Evolutionary conservation across 2,888 invertebrate genomes (phyloP).

Genomic region (Morpho helenor): DNA sequence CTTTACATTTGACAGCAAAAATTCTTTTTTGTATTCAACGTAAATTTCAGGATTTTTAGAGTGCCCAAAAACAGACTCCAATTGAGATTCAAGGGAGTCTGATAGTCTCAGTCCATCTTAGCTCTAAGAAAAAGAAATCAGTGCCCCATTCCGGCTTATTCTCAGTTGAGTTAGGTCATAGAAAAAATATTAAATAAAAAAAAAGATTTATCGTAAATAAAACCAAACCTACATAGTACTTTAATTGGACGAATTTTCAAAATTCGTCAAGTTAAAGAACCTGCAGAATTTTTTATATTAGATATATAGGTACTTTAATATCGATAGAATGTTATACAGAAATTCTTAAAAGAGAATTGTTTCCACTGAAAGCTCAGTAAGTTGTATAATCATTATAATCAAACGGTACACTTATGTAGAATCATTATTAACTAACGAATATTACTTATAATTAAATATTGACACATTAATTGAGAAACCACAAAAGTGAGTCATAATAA

Average conservation of each 20-base stretch:
- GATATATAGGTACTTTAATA: conserved; percentile 65
- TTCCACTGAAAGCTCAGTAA: conserved; percentile 61
- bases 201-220: conserved; percentile 11
- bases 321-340: conserved; percentile 69
- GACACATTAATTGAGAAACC: conserved; percentile 68
- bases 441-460: conserved; percentile 58
- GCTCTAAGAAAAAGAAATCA: no score
- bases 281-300: conserved; percentile 18
- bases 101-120: no score
- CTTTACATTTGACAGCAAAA: no score
- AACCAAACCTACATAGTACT: conserved; percentile 17
- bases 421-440: conserved; percentile 57
- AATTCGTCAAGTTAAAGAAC: conserved; percentile 10
- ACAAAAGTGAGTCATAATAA: conserved; percentile 41
- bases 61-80: no score
- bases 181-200: background rate
- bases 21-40: no score
- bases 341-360: conserved; percentile 56
- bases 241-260: conserved; percentile 6
- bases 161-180: no score
- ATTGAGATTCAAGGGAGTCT: no score
- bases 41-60: no score
- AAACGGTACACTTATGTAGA: conserved; percentile 55
- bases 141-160: no score
- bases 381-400: conserved; percentile 36